phyloP scores from a whole-genome alignment of 2,797 vertebrate genomes.

The Ibycter americanus region DNA sequence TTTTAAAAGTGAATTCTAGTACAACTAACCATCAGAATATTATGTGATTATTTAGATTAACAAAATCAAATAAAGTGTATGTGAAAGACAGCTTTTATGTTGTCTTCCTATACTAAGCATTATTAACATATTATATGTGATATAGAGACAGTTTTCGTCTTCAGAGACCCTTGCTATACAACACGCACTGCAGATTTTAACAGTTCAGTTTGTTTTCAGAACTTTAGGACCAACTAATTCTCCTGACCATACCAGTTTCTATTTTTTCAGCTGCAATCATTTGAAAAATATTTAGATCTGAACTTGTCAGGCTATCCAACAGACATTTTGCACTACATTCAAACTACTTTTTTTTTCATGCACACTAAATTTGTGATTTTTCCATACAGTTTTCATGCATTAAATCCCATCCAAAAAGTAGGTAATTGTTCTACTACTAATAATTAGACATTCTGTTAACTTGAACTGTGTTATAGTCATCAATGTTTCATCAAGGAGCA shows the following conservation, averaged over 20 bases:
- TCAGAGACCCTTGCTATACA: not conserved
- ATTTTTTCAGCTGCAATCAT: not conserved
- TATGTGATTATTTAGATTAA: not conserved
- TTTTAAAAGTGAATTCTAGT: not conserved
- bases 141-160: not conserved
- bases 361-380: not conserved
- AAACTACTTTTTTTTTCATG: not conserved
- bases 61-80: not conserved
- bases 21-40: not conserved
- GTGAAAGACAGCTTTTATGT: not conserved
- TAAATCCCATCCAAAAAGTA: not conserved
- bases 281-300: not conserved
- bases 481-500: not conserved
- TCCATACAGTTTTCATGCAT: not conserved
- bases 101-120: not conserved
- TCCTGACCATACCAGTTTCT: not conserved
- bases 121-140: not conserved
- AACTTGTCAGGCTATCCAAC: not conserved
- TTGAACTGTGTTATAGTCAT: not conserved
- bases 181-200: not conserved
- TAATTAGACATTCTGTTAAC: not conserved
- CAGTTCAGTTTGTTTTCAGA: not conserved
- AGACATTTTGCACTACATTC: not conserved
- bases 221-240: not conserved
- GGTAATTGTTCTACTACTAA: not conserved